A percentile compares a stretch with the other conserved stretches of the same genome.
These are phyloP conservation scores for Tragulus kanchil DNA, from an alignment of 2,113 vertebrate genomes.

Conservation along the genomic window DNA sequence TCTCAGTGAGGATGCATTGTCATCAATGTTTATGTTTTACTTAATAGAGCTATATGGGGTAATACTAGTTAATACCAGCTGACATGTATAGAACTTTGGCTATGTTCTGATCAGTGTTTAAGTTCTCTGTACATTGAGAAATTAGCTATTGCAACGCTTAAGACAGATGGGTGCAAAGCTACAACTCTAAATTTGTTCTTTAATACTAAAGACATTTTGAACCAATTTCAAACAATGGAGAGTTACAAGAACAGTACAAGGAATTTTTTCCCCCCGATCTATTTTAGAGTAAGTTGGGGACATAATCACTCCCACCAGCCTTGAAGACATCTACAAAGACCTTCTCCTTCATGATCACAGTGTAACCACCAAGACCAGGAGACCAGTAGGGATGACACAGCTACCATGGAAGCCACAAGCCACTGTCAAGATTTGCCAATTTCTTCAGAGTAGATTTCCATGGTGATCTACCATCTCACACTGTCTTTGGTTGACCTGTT, in stretches of 20 bases:
- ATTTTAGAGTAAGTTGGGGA: background rate
- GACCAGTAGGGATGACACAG: background rate
- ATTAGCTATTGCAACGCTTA: background rate
- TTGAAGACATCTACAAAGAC: background rate
- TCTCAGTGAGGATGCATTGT: background rate
- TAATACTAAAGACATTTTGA: background rate
- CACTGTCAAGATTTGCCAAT: background rate
- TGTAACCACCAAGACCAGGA: background rate
- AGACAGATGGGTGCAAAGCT: background rate
- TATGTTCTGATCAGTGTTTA: too few species aligned
- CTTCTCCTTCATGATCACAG: background rate
- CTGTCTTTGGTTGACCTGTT: background rate
- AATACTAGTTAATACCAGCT: background rate
- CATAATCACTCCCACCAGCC: background rate
- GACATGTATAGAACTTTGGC: background rate
- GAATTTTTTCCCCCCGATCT: background rate
- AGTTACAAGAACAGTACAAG: background rate
- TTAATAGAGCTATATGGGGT: background rate
- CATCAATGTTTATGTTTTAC: constrained; percentile 11
- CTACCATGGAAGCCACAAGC: background rate
- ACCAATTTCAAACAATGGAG: constrained; percentile 35
- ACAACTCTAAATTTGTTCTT: background rate
- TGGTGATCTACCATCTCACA: background rate
- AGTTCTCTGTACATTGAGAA: background rate
- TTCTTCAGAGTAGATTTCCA: background rate